A percentile compares a stretch with the other conserved stretches of the same genome.
These are phyloP conservation scores for Phaedon cochleariae DNA, from an alignment of 2,888 invertebrate species.

Conservation along the genomic window DNA sequence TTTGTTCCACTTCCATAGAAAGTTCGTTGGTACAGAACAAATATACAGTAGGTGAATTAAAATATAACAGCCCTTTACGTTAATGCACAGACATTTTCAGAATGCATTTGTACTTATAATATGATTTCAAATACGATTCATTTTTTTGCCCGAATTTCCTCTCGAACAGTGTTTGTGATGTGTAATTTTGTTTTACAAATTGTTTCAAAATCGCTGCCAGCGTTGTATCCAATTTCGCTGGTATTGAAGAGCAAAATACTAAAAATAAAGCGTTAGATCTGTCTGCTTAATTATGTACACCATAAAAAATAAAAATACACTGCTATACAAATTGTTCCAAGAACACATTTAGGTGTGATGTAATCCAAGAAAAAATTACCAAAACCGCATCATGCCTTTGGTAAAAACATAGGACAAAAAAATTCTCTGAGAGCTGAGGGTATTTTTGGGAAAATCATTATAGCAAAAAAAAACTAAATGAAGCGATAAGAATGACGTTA, in stretches of 20 bases:
- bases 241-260: background rate
- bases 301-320: conserved; percentile 42
- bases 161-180: background rate
- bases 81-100: too few species aligned
- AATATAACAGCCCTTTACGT: too few species aligned
- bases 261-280: conserved; percentile 32
- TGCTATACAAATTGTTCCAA: conserved; percentile 20
- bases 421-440: too few species aligned
- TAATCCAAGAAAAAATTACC: conserved; percentile 18
- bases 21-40: too few species aligned
- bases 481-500: too few species aligned
- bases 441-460: too few species aligned
- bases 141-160: background rate
- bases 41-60: too few species aligned
- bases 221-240: background rate
- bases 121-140: too few species aligned
- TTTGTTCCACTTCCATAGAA: too few species aligned
- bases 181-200: background rate
- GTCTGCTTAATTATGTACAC: conserved; percentile 20
- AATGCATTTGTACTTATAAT: too few species aligned
- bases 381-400: background rate
- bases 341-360: conserved; percentile 26
- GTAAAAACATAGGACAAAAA: too few species aligned
- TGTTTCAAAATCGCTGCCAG: background rate
- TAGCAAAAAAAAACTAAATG: too few species aligned